Base-by-base conservation (phyloP, 2,888 invertebrate species). In the Lagria hirta region DNA sequence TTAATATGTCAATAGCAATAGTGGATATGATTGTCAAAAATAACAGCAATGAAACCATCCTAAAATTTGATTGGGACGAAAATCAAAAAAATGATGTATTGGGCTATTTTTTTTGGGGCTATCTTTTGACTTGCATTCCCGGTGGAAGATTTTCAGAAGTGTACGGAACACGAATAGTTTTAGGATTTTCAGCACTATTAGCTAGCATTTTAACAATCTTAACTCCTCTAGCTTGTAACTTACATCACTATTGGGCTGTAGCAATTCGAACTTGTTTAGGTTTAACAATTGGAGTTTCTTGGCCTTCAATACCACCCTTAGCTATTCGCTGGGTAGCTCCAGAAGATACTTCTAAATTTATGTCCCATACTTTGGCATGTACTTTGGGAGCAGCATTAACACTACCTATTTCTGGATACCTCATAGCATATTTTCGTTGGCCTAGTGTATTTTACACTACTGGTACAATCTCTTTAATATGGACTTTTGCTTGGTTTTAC, bases 391-490 rank as follows among this genome's bases (percentile, higher is more conserved):
- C 29, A 1, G 36, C 23, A 7, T 1, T 43, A 20, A 34, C 21
- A 8, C 14, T 43, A 13, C 37, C 35, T 6, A 15, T 35, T 10
- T 43, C 22, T 17, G 43, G 43, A 2, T 22, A 28, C 11, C 6
- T 37, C 5, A 37, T 37, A n/a, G 28, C 26, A 10, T 30, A 28
- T 13, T 30, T 10, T 1, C 90, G 91, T 4, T 92, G 92, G 92
- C 84, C 87, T 55, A 87, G 87, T 0, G 86, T 89, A 12, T 92
- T 92, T 75, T 92, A 92, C 68, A 78, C 88, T 48, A 88, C 88
- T 43, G 86, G 84, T 58, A 76, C 76, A 23, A 76, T 87, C 52
- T 86, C 87, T 2, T 66, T 86, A 34, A 60, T 84, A 49, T 93
- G 93, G 92, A 86, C 87, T 3, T 65, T 84, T 41, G 74, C 79